Conservation (phyloP, 2,797 vertebrate species). For the Apogon hyalosoma region DNA sequence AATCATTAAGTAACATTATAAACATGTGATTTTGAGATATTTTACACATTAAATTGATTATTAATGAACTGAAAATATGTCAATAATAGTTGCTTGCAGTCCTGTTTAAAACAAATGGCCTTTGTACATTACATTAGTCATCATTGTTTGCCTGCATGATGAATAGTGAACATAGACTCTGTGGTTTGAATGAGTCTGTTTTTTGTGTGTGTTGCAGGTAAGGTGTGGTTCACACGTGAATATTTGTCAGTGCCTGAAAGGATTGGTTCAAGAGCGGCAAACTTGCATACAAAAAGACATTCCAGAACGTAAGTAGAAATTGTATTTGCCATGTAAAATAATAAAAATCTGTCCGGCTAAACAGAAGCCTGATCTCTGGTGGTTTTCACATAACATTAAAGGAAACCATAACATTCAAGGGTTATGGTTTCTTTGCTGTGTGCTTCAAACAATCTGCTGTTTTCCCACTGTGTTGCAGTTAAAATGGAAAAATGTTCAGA, state of each 20-base stretch:
- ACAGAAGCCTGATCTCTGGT: no score
- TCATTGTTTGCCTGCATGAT: slow-evolving; percentile 37
- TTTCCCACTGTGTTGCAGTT: background rate
- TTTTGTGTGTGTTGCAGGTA: slow-evolving; percentile 65
- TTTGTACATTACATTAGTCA: background rate
- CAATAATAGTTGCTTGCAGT: background rate
- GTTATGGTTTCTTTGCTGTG: background rate
- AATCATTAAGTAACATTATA: background rate
- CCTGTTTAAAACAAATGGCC: slow-evolving; percentile 1
- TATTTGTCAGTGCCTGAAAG: slow-evolving; percentile 46
- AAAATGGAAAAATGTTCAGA: background rate
- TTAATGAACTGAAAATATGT: background rate
- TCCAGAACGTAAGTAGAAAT: slow-evolving; percentile 64
- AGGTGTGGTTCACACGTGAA: slow-evolving; percentile 58
- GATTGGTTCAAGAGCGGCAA: slow-evolving; percentile 23
- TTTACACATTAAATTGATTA: background rate
- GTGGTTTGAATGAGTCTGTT: slow-evolving; percentile 21
- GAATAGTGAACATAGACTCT: slow-evolving; percentile 23
- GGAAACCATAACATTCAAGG: no score
- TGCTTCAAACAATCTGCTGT: background rate
- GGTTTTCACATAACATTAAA: no score
- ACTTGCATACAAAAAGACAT: slow-evolving; percentile 45
- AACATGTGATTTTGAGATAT: background rate
- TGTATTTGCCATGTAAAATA: background rate
- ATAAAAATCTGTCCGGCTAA: no score